Conservation (phyloP, 2,113 vertebrate genomes). For the Myiagra hebetior region DNA sequence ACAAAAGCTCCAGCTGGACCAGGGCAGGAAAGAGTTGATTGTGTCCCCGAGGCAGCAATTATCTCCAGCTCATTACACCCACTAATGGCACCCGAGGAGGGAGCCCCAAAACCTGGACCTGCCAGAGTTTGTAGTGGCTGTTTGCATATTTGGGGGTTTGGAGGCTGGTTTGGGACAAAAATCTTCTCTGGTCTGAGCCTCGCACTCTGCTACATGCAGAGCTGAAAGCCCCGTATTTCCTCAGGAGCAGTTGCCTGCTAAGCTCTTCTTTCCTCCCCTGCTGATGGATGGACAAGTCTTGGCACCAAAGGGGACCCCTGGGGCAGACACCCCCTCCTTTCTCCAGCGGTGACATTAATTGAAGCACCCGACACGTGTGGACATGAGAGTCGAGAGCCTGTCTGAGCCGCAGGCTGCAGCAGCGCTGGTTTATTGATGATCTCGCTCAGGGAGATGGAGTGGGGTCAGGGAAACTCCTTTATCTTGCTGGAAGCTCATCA, state of each 20-base stretch:
- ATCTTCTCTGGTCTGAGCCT: not conserved
- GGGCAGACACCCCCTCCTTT: not conserved
- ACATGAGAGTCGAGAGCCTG: not conserved
- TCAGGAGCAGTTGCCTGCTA: rapidly evolving
- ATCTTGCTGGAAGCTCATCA: not conserved
- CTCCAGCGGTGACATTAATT: not conserved
- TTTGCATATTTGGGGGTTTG: not conserved
- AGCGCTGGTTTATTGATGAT: not conserved
- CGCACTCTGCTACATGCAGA: rapidly evolving
- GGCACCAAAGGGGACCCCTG: not conserved
- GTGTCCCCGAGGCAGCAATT: not conserved
- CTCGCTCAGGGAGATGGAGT: not conserved
- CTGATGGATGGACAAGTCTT: not conserved
- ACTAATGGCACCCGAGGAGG: not conserved
- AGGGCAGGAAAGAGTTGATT: slow-evolving; percentile 27
- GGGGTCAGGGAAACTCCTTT: not conserved
- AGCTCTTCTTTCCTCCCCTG: not conserved
- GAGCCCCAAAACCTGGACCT: not conserved
- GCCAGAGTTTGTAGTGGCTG: not conserved
- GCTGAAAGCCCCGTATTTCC: not conserved
- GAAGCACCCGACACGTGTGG: not conserved
- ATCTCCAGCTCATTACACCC: not conserved
- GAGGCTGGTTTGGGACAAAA: not conserved
- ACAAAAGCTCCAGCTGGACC: not conserved
- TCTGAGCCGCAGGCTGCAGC: not conserved